Evolutionary conservation across 2,888 invertebrate genomes (phyloP).

Genomic region (Platycheirus rosarum): DNA sequence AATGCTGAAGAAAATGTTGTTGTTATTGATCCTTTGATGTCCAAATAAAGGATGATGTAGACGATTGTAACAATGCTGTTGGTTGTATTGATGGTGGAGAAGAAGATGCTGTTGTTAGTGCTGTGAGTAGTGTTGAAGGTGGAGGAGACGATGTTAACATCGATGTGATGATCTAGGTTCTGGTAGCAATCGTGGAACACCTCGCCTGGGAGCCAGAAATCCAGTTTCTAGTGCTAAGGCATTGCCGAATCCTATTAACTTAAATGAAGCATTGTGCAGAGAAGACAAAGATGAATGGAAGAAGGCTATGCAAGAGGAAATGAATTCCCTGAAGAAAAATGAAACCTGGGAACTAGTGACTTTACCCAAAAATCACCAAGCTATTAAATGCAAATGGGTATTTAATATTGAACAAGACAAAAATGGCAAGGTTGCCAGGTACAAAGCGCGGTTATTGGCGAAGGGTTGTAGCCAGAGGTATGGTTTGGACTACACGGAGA

Average conservation of each 20-base stretch:
- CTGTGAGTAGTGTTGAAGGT: background rate
- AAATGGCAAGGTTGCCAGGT: background rate
- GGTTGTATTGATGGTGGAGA: no score
- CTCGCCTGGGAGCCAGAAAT: background rate
- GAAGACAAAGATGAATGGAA: no score
- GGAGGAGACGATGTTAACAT: background rate
- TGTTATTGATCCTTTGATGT: background rate
- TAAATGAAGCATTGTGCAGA: conserved; percentile 26
- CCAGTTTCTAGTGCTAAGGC: background rate
- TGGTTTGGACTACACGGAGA: conserved; percentile 41
- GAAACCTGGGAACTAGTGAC: no score
- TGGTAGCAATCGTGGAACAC: background rate
- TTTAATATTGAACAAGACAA: conserved; percentile 40
- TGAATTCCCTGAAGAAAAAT: no score
- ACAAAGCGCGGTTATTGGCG: conserved; percentile 38
- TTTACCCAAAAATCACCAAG: no score
- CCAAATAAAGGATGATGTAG: no score
- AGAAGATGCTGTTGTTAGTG: background rate
- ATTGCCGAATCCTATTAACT: background rate
- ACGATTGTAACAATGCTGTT: no score
- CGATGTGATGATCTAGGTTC: background rate
- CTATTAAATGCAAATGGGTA: conserved; percentile 55
- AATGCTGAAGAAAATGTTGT: background rate
- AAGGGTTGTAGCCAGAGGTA: conserved; percentile 35
- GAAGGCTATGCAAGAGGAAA: no score